Base-by-base conservation (phyloP, 2,113 vertebrate genomes). In the Ranitomeya imitator region DNA sequence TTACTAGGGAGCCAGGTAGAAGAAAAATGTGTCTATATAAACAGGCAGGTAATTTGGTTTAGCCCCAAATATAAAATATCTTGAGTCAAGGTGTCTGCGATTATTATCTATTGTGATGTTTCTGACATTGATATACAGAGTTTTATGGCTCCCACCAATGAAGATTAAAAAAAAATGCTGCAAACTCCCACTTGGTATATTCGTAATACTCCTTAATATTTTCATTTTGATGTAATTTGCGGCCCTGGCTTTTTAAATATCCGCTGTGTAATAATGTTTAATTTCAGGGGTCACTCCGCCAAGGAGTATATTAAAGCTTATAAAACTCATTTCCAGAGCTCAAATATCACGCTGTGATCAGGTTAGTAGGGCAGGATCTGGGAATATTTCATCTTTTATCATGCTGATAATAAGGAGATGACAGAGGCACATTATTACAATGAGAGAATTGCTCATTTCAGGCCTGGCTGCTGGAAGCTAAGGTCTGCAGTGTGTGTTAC, bases 361-460 rank as follows among this genome's bases (percentile, higher is more conserved):
- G 98, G 98, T 99, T 99, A 99, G 98, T 97, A 99, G 98, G 98
- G 97, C 98, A 99, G 97, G 96, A 96, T 97, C 97, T 95, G 97
- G 98, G 98, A 99, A 99, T 99, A 99, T 99, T 99, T 99, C 98
- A 99, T 99, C 97, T 98, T 99, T 99, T 99, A 99, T 99, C 97
- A 99, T 96, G 96, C 96, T 97, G 97, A 98, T 99, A 99, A 99
- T 99, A 98, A 97, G 98, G 95, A 97, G 97, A 97, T 99, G 98
- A 99, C 98, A 99, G 97, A 97, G 95, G 96, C 97, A 95, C 96
- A 98, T 99, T 99, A 99, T 99, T 99, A 99, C 98, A 98, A 99
- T 99, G 97, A 99, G 97, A 97, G 97, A 98, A 97, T 97, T 98
- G 97, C 97, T 99, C 97, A 99, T 99, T 99, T 97, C 96, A 95